Conservation (phyloP, 2,797 vertebrate genomes). For the Pseudochromis fuscus region DNA sequence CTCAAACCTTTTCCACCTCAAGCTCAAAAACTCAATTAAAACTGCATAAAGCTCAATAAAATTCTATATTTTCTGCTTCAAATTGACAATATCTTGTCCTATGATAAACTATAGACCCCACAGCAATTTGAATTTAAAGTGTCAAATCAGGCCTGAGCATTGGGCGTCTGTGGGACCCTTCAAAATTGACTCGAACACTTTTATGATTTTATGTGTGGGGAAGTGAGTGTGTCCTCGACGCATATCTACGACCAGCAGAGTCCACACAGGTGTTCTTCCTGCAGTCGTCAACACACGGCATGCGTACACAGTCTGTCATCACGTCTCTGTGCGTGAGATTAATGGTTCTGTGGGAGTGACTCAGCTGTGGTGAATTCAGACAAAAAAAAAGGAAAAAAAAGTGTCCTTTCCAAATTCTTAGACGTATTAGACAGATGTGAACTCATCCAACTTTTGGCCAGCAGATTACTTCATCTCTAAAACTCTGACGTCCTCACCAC, state of each 20-base stretch:
- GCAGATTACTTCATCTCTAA: conserved; percentile 54
- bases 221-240: conserved; percentile 42
- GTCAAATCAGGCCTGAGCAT: not conserved
- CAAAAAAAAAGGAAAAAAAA: conserved; percentile 32
- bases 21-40: not conserved
- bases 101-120: not conserved
- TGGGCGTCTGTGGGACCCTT: not conserved
- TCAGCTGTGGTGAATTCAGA: conserved; percentile 74
- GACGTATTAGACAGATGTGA: conserved; percentile 63
- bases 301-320: conserved; percentile 56
- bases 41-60: conserved; percentile 2
- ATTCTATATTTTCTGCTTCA: conserved; percentile 1
- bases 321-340: conserved; percentile 62
- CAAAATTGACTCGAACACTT: not conserved
- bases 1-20: not conserved
- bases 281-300: conserved; percentile 62
- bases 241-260: conserved; percentile 44
- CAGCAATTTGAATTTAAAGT: no score
- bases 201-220: conserved; percentile 7
- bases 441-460: conserved; percentile 52
- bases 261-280: conserved; percentile 81
- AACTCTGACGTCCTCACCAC: conserved; percentile 22
- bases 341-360: conserved; percentile 62
- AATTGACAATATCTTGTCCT: not conserved
- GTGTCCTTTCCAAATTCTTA: conserved; percentile 61